Evolutionary conservation across 2,797 vertebrate genomes (phyloP).

Genomic region (Pantherophis alleghaniensis): DNA sequence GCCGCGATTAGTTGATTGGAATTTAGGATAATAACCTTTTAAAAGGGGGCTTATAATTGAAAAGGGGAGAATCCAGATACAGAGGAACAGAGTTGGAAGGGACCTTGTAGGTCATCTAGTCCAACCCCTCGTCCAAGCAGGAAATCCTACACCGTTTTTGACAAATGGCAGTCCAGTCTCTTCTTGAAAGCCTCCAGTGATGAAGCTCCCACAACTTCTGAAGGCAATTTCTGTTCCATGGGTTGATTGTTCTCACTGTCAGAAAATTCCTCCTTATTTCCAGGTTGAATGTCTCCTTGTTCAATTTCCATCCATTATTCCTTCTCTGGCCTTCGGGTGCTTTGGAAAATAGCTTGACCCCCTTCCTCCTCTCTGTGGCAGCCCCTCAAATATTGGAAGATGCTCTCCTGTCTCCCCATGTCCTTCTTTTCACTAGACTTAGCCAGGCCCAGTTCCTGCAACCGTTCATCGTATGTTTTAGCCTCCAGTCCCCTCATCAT

Average conservation of each 20-base stretch:
- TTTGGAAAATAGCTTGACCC: no score
- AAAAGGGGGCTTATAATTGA: background rate
- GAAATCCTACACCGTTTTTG: accelerated
- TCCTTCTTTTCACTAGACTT: no score
- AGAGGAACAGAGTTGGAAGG: background rate
- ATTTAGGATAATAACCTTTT: background rate
- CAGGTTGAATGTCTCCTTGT: background rate
- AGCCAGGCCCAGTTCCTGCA: no score
- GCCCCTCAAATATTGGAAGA: no score
- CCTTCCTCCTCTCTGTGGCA: no score
- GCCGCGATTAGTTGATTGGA: background rate
- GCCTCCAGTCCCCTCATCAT: no score
- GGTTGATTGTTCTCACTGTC: background rate
- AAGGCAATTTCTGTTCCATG: background rate
- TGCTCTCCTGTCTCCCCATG: no score
- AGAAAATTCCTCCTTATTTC: background rate
- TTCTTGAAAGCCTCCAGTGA: background rate
- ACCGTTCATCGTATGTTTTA: no score
- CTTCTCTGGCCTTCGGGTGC: no score
- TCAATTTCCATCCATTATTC: no score
- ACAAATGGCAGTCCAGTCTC: accelerated
- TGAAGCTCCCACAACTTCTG: background rate
- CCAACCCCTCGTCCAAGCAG: background rate
- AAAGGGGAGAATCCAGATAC: background rate
- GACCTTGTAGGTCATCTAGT: background rate